phyloP scores from a whole-genome alignment of 2,888 invertebrate genomes.

The Aphidoletes aphidimyza region DNA sequence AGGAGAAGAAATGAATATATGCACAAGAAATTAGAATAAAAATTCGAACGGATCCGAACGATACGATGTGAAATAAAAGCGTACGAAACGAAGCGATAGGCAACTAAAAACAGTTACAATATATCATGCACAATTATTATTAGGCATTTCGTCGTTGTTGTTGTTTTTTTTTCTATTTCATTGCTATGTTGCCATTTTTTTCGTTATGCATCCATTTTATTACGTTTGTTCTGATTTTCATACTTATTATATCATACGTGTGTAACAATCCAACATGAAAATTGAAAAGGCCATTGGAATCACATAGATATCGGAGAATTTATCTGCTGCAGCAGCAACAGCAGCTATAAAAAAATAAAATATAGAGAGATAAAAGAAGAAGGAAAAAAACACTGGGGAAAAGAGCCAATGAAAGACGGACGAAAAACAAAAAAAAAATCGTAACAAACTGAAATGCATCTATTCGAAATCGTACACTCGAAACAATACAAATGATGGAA shows the following conservation, averaged over 20 bases:
- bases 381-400: constrained; percentile 43
- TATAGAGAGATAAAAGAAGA: too few relatives aligned
- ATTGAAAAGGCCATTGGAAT: constrained; percentile 50
- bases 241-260: constrained; percentile 50
- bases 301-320: constrained; percentile 47
- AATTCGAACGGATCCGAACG: background rate
- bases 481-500: constrained; percentile 52
- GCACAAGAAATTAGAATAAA: constrained; percentile 48
- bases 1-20: constrained; percentile 50
- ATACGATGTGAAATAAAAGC: background rate
- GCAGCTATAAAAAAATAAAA: too few relatives aligned
- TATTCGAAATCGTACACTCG: constrained; percentile 27
- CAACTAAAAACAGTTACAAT: constrained; percentile 23
- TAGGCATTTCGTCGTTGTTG: constrained; percentile 3
- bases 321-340: background rate
- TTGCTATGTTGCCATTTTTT: background rate
- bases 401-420: background rate
- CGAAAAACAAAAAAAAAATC: background rate
- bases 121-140: constrained; percentile 51
- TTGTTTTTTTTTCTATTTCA: background rate
- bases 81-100: background rate
- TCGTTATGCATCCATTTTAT: constrained; percentile 48
- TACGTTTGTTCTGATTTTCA: constrained; percentile 44
- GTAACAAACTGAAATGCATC: constrained; percentile 34
- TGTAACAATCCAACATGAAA: constrained; percentile 47